Conservation (phyloP, 2,113 vertebrate species). For the Notiomystis cincta region DNA sequence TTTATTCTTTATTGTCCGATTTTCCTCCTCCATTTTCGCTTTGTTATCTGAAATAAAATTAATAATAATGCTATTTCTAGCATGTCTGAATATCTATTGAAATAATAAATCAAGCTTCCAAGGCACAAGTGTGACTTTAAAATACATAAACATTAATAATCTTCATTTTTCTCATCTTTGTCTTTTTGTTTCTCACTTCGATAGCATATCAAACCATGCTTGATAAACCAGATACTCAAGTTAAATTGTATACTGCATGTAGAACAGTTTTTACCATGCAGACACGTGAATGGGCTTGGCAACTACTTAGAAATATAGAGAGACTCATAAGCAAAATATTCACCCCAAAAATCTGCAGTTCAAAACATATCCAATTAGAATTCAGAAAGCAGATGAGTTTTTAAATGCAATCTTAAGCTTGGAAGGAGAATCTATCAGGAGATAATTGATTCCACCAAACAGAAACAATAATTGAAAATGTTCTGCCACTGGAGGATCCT, state of each 20-base stretch:
- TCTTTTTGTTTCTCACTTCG: constrained; percentile 26
- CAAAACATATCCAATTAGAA: constrained; percentile 65
- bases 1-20: background rate
- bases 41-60: background rate
- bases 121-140: constrained; percentile 39
- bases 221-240: constrained; percentile 54
- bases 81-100: constrained; percentile 5
- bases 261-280: constrained; percentile 21
- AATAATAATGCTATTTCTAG: constrained; percentile 7
- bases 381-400: constrained; percentile 70
- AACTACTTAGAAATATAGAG: constrained; percentile 56
- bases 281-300: constrained; percentile 27
- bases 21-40: background rate
- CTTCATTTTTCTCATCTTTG: constrained; percentile 47
- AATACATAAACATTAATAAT: constrained; percentile 43
- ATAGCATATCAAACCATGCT: constrained; percentile 40
- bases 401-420: constrained; percentile 73
- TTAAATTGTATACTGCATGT: constrained; percentile 7
- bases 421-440: constrained; percentile 71
- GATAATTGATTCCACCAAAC: constrained; percentile 72
- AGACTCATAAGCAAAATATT: constrained; percentile 70
- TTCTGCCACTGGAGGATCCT: constrained; percentile 56
- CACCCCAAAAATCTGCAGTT: constrained; percentile 44
- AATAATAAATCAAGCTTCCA: constrained; percentile 32
- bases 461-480: constrained; percentile 70